Evolutionary conservation across 2,113 vertebrate species (phyloP).

Genomic region (Oxygymnocypris stewartii): DNA sequence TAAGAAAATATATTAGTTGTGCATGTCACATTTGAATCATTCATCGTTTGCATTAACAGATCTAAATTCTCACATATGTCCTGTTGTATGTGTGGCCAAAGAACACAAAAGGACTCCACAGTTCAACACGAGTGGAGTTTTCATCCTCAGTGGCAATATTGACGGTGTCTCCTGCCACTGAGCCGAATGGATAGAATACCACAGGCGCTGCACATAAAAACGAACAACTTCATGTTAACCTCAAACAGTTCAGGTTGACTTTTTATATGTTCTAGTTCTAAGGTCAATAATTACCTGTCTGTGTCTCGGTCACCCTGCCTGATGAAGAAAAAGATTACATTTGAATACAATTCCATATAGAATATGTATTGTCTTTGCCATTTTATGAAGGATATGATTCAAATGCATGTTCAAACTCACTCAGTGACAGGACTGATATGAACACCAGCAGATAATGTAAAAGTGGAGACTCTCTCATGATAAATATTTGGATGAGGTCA

Average conservation of each 20-base stretch:
- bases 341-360: not conserved
- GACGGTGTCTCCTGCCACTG: not conserved
- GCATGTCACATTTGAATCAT: not conserved
- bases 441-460: constrained; percentile 1
- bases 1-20: not conserved
- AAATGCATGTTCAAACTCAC: not conserved
- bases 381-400: not conserved
- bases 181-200: constrained; percentile 4
- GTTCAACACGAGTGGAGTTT: not conserved
- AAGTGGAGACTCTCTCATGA: not conserved
- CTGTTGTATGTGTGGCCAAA: constrained; percentile 3
- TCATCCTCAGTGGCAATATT: not conserved
- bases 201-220: not conserved
- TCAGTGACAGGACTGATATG: not conserved
- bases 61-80: constrained; percentile 3
- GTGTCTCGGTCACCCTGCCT: not conserved
- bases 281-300: not conserved
- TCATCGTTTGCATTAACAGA: not conserved
- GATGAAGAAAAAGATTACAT: not conserved
- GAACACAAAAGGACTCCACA: constrained; percentile 3
- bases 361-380: not conserved
- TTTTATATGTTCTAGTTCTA: not conserved
- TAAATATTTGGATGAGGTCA: not conserved
- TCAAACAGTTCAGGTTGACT: not conserved
- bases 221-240: not conserved